phyloP scores from a whole-genome alignment of 2,113 vertebrate species.

The Rhabdornis inornatus region DNA sequence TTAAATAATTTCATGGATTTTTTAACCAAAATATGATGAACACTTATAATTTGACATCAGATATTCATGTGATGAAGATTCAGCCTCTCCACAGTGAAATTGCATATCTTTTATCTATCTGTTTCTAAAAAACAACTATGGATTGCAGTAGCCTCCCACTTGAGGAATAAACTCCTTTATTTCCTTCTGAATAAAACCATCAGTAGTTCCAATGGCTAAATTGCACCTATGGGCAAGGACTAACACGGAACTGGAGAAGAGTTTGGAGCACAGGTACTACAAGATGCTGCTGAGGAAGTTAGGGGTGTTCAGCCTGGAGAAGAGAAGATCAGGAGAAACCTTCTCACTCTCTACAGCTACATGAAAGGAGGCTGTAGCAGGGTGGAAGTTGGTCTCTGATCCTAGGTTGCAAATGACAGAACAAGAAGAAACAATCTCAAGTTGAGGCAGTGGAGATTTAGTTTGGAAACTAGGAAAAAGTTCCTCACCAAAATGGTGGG shows the following conservation, averaged over 20 bases:
- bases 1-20: neutral
- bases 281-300: neutral
- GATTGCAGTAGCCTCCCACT: neutral
- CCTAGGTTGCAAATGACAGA: neutral
- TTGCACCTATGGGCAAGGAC: neutral
- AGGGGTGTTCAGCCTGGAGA: rapidly evolving
- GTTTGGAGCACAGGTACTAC: neutral
- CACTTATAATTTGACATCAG: neutral
- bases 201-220: neutral
- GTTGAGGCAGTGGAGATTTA: neutral
- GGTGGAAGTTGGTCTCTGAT: neutral
- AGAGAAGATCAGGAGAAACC: neutral
- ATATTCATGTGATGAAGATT: neutral
- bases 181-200: neutral
- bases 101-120: neutral
- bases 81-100: neutral
- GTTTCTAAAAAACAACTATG: neutral
- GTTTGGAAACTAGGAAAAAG: too few species aligned
- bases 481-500: neutral
- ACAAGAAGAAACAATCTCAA: too few species aligned
- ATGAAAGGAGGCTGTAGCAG: neutral
- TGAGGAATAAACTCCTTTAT: neutral
- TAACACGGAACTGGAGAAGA: neutral
- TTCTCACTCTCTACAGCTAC: neutral
- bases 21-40: neutral